These are phyloP conservation scores for Meloidogyne hapla DNA, from an alignment of 1,140 invertebrate genomes.

Conservation along the genomic window DNA sequence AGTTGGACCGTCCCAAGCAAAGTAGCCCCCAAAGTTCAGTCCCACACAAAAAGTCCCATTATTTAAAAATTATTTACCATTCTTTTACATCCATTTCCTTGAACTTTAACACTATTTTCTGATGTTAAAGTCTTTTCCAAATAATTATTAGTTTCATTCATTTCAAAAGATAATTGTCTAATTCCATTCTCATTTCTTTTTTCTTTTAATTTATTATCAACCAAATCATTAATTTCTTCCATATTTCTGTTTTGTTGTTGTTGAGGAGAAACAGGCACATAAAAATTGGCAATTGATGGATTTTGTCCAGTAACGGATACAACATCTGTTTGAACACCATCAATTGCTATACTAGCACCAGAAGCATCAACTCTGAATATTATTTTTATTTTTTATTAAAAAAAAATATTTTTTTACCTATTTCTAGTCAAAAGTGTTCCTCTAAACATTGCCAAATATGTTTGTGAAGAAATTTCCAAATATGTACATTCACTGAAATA, in stretches of 20 bases:
- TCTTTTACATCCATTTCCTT: not conserved
- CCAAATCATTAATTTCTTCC: not conserved
- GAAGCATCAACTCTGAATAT: not conserved
- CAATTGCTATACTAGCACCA: too few relatives aligned
- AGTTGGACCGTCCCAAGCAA: not conserved
- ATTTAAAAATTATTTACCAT: not conserved
- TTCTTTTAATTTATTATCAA: not conserved
- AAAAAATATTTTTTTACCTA: conserved; percentile 25
- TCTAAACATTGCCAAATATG: conserved; percentile 57
- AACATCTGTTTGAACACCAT: too few relatives aligned
- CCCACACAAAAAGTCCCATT: too few relatives aligned
- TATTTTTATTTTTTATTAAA: conserved; percentile 1
- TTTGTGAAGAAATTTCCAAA: conserved; percentile 55
- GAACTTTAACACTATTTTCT: not conserved
- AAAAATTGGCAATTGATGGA: too few relatives aligned
- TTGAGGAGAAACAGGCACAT: not conserved
- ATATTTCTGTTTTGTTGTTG: not conserved
- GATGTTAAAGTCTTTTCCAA: not conserved
- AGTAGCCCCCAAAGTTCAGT: too few relatives aligned
- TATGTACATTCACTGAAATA: conserved; percentile 53
- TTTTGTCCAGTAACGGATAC: too few relatives aligned
- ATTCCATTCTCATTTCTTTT: not conserved
- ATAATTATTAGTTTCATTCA: not conserved
- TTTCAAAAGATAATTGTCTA: not conserved
- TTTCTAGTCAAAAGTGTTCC: conserved; percentile 50